phyloP scores from a whole-genome alignment of 1,140 invertebrate species.

The Macrotrachela quadricornifera region DNA sequence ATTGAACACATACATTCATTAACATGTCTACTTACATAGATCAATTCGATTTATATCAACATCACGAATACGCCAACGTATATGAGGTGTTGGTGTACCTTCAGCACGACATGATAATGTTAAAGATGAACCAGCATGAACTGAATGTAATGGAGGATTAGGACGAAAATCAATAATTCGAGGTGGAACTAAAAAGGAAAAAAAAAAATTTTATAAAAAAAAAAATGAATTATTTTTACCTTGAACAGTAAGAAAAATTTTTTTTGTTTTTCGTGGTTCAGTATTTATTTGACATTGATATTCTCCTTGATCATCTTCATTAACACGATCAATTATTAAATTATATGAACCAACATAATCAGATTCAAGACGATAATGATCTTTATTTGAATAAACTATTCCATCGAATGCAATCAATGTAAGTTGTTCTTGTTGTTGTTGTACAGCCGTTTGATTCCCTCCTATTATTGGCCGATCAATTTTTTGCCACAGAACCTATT shows the following conservation, averaged over 20 bases:
- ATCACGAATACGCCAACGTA: slow-evolving; percentile 1
- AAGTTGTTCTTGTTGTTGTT: no score
- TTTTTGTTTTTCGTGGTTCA: slow-evolving; percentile 2
- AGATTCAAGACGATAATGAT: no score
- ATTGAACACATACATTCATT: neutral
- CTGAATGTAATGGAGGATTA: neutral
- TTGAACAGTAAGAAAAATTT: slow-evolving; percentile 3
- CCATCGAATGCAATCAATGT: no score
- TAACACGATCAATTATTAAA: neutral
- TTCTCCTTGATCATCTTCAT: slow-evolving; percentile 6
- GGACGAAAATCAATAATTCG: slow-evolving; percentile 5
- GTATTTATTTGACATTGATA: slow-evolving; percentile 7
- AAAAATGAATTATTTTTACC: neutral
- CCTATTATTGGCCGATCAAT: no score
- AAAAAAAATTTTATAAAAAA: no score
- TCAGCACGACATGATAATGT: slow-evolving; percentile 5
- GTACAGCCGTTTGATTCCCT: no score
- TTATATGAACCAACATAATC: no score
- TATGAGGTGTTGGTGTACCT: slow-evolving; percentile 1
- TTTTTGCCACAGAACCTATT: no score
- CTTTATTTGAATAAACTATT: no score
- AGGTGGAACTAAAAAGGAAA: neutral
- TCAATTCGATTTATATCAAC: neutral
- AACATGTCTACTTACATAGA: neutral
- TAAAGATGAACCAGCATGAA: neutral